phyloP scores from a whole-genome alignment of 1,140 invertebrate genomes.

The Gonioctena quinquepunctata region DNA sequence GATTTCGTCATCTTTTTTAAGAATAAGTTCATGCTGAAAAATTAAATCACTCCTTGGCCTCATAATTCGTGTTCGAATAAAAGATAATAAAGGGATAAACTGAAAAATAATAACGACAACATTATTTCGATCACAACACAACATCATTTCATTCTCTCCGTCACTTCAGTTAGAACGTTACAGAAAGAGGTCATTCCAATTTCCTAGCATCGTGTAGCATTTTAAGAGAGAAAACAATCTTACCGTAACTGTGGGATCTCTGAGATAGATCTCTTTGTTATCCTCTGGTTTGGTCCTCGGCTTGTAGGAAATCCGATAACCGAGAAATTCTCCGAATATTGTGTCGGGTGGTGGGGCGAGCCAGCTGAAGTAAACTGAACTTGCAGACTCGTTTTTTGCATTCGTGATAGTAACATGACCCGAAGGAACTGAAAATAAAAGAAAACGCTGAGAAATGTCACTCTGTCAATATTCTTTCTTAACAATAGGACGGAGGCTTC shows the following conservation, averaged over 20 bases:
- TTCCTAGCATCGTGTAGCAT: not conserved
- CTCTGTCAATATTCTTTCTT: not conserved
- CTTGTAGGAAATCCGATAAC: conserved; percentile 72
- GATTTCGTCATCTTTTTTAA: too few relatives aligned
- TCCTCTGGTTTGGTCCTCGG: conserved; percentile 64
- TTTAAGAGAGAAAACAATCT: conserved; percentile 20
- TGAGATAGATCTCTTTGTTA: conserved; percentile 70
- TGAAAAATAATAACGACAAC: too few relatives aligned
- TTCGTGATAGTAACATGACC: conserved; percentile 73
- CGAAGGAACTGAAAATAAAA: conserved; percentile 65
- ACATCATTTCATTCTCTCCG: not conserved
- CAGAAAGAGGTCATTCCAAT: not conserved
- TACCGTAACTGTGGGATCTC: conserved; percentile 69
- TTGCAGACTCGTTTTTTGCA: conserved; percentile 72
- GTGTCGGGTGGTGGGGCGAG: conserved; percentile 68
- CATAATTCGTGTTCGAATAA: too few relatives aligned
- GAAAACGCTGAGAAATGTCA: not conserved
- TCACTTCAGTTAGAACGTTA: not conserved
- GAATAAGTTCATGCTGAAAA: not conserved
- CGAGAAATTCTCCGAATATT: conserved; percentile 79
- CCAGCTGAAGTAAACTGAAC: conserved; percentile 73
- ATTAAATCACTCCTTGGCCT: not conserved
- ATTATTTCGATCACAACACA: not conserved
- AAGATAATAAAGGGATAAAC: too few relatives aligned
- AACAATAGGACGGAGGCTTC: not conserved